Evolutionary conservation across 35 echinoderm and acorn worm genomes (phyloP), one percentile per base, ranked within the genome.

Genomic region (Heliocidaris tuberculata): DNA sequence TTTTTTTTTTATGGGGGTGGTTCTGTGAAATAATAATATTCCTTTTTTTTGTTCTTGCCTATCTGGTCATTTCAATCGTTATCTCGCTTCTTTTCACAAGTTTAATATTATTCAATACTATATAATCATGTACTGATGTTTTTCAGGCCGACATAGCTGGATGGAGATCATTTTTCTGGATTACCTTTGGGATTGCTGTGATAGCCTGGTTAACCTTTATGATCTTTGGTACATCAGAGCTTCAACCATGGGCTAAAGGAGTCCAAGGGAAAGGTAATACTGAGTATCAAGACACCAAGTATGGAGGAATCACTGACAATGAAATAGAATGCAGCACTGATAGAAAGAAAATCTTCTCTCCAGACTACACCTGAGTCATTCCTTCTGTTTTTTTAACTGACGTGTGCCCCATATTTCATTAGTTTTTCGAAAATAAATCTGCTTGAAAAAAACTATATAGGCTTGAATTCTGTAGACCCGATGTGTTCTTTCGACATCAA

Each of bases 131-230:
- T 42, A 42, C 3, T 78, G 21, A 5, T 78, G 27, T n/a, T 4
- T 78, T 78, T 4, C 59, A 97, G 97, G 94, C 96, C 31, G 93
- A 93, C 48, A 95, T 95, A 90, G 59, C 24, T 0, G 94, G 50
- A 32, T 98, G 97, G 97, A 48, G 88, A 7, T 95, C 95, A 47
- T 92, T 98, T 54, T 98, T 98, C 70, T 95, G 93, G 88, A 95
- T 96, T 13, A 70, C 96, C 11, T 95, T 95, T 94, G 96, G 60
- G n/a, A 49, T 98, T 21, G 59, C 95, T 90, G 87, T 95, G 0
- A 54, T 95, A 12, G 96, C 96, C 31, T 47, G 91, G 17, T 19
- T 96, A n/a, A 27, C 88, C 19, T 98, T 89, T 42, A 48, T 94
- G 42, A 47, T 96, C 10, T 92, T 96, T 21, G 92, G 89, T 9